Percentiles rank a stretch among this genome's conserved stretches.
Evolutionary conservation across 2,113 vertebrate genomes (phyloP).

Genomic region (Ageneiosus marmoratus): DNA sequence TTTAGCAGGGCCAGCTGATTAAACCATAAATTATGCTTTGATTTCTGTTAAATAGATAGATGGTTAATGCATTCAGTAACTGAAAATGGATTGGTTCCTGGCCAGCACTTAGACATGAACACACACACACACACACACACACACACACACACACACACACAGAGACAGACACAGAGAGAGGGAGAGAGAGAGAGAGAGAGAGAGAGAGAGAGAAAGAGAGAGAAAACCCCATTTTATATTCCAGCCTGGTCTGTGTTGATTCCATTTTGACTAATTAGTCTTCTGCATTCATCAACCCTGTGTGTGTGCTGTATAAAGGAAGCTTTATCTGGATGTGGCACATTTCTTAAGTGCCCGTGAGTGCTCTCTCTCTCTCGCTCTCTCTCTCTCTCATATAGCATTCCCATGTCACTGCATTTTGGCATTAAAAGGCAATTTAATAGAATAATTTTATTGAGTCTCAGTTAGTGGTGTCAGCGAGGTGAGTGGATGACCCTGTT

Average conservation of each 20-base stretch:
- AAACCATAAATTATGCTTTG: constrained; percentile 15
- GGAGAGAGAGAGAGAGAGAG: too few species aligned
- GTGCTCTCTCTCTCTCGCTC: constrained; percentile 30
- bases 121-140: constrained; percentile 10
- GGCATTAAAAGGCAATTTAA: constrained; percentile 55
- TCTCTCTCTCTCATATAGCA: constrained; percentile 19
- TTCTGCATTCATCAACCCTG: constrained; percentile 52
- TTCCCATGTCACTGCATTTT: constrained; percentile 32
- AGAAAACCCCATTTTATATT: constrained; percentile 45
- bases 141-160: constrained; percentile 7
- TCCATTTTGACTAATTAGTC: constrained; percentile 58
- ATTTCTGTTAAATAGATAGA: neutral
- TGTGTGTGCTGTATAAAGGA: constrained; percentile 51
- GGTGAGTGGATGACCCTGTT: constrained; percentile 46
- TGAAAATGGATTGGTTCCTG: constrained; percentile 33
- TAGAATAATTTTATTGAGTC: constrained; percentile 51
- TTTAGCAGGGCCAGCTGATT: neutral
- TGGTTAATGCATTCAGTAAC: constrained; percentile 34
- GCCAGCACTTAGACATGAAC: neutral
- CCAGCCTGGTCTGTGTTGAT: constrained; percentile 46
- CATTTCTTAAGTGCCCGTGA: constrained; percentile 57
- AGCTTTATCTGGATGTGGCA: constrained; percentile 56
- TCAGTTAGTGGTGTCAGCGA: constrained; percentile 45
- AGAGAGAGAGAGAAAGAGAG: neutral
- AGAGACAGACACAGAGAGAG: neutral